phyloP scores from a whole-genome alignment of 1,140 invertebrate species.

The Drosophila albomicans region DNA sequence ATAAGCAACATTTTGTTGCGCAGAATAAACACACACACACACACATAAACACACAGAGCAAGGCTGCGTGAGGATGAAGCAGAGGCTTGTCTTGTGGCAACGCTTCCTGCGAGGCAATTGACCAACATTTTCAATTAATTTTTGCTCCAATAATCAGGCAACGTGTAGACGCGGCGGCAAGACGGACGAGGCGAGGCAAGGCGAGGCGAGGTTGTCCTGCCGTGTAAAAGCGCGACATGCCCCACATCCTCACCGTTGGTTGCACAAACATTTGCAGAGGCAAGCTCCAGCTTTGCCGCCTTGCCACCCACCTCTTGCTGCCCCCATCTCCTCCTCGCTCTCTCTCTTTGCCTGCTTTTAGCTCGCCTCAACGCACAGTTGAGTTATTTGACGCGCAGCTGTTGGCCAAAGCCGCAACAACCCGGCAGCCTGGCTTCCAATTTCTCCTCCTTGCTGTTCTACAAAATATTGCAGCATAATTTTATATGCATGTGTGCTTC shows the following conservation, averaged over 20 bases:
- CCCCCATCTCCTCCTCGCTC: not conserved
- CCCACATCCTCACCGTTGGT: conserved; percentile 32
- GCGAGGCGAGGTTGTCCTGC: conserved; percentile 29
- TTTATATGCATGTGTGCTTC: conserved; percentile 47
- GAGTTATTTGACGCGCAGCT: conserved; percentile 77
- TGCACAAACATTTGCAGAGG: conserved; percentile 51
- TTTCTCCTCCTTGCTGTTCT: conserved; percentile 20
- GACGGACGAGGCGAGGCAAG: not conserved
- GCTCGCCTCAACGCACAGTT: conserved; percentile 67
- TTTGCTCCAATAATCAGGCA: conserved; percentile 83
- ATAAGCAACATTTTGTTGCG: conserved; percentile 52
- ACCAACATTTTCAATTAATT: conserved; percentile 84
- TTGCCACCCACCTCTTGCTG: not conserved
- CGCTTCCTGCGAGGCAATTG: conserved; percentile 71
- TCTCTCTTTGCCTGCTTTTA: conserved; percentile 15
- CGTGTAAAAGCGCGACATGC: conserved; percentile 46
- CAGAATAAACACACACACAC: conserved; percentile 21
- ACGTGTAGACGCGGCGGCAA: conserved; percentile 47
- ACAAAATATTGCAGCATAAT: conserved; percentile 69
- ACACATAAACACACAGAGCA: not conserved
- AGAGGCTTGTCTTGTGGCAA: conserved; percentile 4
- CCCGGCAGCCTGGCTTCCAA: conserved; percentile 17
- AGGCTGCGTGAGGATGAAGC: no score
- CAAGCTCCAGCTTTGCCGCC: conserved; percentile 6
- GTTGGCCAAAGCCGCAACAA: conserved; percentile 66